These are phyloP conservation scores for Hemiprocne comata DNA, from an alignment of 2,113 vertebrate genomes.

Conservation along the genomic window DNA sequence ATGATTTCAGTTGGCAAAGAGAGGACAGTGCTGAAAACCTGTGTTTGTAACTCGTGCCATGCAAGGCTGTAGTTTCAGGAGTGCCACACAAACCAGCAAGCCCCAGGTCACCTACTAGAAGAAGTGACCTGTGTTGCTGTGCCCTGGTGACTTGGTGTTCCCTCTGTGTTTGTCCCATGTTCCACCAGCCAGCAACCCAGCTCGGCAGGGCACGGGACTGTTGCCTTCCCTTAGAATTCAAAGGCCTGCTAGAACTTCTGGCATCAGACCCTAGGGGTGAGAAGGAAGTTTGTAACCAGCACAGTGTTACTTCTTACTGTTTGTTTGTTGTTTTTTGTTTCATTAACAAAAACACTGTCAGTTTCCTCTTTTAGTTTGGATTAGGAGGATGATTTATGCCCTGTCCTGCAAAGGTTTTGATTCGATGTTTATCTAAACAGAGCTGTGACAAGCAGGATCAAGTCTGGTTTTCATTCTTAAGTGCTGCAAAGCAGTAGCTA, in stretches of 20 bases:
- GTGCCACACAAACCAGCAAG: accelerated
- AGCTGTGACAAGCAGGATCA: neutral
- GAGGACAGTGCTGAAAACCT: neutral
- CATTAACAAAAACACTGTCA: accelerated
- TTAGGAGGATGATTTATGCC: neutral
- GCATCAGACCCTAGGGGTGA: neutral
- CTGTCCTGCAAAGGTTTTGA: neutral
- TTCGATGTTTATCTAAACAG: neutral
- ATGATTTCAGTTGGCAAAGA: neutral
- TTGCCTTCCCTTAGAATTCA: accelerated
- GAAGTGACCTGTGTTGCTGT: neutral
- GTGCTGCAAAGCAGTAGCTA: neutral
- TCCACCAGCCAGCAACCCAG: neutral
- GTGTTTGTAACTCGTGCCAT: accelerated
- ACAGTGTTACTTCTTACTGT: neutral
- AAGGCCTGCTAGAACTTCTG: neutral
- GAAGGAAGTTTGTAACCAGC: neutral
- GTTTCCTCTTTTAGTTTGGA: neutral
- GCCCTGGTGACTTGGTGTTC: neutral
- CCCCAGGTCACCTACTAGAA: neutral
- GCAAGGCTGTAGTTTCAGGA: neutral
- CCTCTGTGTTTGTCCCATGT: accelerated
- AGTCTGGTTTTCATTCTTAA: neutral
- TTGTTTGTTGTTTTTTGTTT: neutral
- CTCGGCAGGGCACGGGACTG: accelerated